Evolutionary conservation across 1,140 invertebrate genomes (phyloP).

Genomic region (Macrocentrus cingulum): DNA sequence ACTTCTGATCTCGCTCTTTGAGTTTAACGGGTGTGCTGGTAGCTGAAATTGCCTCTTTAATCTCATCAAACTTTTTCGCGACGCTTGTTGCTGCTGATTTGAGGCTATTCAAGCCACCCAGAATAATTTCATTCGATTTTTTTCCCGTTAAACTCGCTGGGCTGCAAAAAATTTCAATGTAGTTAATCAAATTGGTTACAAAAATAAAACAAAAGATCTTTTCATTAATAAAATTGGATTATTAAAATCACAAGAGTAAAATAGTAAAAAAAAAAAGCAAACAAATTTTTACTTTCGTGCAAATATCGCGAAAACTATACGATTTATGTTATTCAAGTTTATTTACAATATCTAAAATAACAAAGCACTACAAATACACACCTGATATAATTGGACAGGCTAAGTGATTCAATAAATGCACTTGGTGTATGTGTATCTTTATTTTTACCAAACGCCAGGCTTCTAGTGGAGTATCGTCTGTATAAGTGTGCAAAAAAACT

Average conservation of each 20-base stretch:
- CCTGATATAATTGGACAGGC: slow-evolving; percentile 54
- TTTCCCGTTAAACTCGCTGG: slow-evolving; percentile 79
- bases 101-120: slow-evolving; percentile 81
- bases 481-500: slow-evolving; percentile 31
- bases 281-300: too few species aligned
- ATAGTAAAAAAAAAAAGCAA: not conserved
- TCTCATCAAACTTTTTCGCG: slow-evolving; percentile 87
- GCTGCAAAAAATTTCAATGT: slow-evolving; percentile 55
- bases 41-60: slow-evolving; percentile 88
- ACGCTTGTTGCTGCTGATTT: slow-evolving; percentile 84
- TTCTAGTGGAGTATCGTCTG: slow-evolving; percentile 53
- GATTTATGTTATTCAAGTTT: too few species aligned
- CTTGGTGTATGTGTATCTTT: slow-evolving; percentile 52
- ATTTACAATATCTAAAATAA: too few species aligned
- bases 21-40: slow-evolving; percentile 82
- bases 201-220: not conserved
- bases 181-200: slow-evolving; percentile 5
- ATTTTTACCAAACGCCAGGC: slow-evolving; percentile 53
- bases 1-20: slow-evolving; percentile 53
- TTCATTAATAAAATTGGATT: slow-evolving; percentile 4
- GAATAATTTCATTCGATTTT: slow-evolving; percentile 84
- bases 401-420: slow-evolving; percentile 54
- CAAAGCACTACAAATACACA: too few species aligned
- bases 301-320: too few species aligned
- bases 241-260: too few species aligned